Percentiles rank a stretch among this genome's conserved stretches.
These are phyloP conservation scores for Pelusios castaneus DNA, from an alignment of 2,113 vertebrate genomes.

Conservation along the genomic window DNA sequence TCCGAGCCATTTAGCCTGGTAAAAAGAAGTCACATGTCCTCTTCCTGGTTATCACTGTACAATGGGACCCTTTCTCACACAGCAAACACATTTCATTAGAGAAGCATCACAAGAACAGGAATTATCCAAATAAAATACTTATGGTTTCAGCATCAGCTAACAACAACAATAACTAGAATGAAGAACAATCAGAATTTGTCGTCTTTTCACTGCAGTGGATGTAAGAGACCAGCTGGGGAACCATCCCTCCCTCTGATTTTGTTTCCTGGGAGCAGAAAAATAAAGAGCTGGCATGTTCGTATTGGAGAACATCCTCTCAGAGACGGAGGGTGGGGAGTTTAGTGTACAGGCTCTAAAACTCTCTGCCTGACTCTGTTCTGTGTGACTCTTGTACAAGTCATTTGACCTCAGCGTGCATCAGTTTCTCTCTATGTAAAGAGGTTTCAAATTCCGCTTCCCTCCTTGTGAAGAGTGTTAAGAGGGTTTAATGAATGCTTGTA, in stretches of 20 bases:
- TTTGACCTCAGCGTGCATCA: background rate
- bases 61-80: slow-evolving; percentile 74
- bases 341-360: background rate
- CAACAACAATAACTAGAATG: slow-evolving; percentile 71
- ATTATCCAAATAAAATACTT: slow-evolving; percentile 82
- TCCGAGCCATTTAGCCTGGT: slow-evolving; percentile 71
- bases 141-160: slow-evolving; percentile 76
- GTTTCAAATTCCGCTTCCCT: background rate
- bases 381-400: background rate
- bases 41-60: slow-evolving; percentile 66
- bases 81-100: slow-evolving; percentile 80
- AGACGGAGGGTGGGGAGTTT: background rate
- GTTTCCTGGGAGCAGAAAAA: background rate
- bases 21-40: slow-evolving; percentile 68
- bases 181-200: slow-evolving; percentile 54
- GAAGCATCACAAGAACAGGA: slow-evolving; percentile 75
- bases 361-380: background rate
- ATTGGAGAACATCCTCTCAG: background rate
- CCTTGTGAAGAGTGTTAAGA: background rate
- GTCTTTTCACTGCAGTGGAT: background rate
- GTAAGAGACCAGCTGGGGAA: background rate
- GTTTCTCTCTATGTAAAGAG: background rate
- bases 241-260: background rate
- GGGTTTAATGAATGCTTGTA: background rate
- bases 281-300: background rate